Percentiles rank a stretch among this genome's conserved stretches.
These are phyloP conservation scores for Sinopyrophorus schimmeli DNA, from an alignment of 2,888 invertebrate species.

Conservation along the genomic window DNA sequence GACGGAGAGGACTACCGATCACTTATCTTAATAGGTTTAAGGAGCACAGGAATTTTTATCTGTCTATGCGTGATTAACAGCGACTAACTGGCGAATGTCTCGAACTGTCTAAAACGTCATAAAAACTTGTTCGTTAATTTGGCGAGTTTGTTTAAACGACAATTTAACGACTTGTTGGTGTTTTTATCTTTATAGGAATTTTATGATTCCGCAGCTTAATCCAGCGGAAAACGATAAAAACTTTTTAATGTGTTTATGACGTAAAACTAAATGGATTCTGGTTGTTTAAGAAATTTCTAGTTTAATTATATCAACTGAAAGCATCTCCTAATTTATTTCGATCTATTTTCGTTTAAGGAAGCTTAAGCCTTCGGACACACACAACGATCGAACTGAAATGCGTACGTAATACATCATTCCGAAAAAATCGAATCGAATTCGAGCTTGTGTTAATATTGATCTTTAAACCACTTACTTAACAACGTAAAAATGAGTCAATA, in stretches of 20 bases:
- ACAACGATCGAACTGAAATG: too few relatives aligned
- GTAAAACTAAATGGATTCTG: constrained; percentile 25
- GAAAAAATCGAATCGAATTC: too few relatives aligned
- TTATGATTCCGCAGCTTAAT: constrained; percentile 28
- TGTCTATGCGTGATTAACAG: constrained; percentile 25
- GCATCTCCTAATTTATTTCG: too few relatives aligned
- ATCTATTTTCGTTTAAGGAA: too few relatives aligned
- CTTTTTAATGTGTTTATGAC: constrained; percentile 29
- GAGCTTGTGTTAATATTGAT: too few relatives aligned
- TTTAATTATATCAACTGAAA: constrained; percentile 11
- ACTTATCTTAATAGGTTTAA: constrained; percentile 26
- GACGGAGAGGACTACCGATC: constrained; percentile 18
- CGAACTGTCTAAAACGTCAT: constrained; percentile 25
- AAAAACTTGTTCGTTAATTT: constrained; percentile 30
- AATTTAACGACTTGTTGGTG: constrained; percentile 30
- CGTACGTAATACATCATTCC: too few relatives aligned
- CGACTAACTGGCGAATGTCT: constrained; percentile 25
- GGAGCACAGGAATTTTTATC: constrained; percentile 28
- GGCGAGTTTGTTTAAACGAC: constrained; percentile 31
- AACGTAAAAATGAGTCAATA: constrained; percentile 4
- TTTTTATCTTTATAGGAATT: constrained; percentile 32
- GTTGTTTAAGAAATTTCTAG: constrained; percentile 23
- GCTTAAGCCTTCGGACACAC: too few relatives aligned
- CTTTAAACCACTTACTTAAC: not conserved
- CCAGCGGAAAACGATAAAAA: constrained; percentile 27